Base-by-base conservation (phyloP, 2,113 vertebrate genomes). In the Eulemur rufifrons region DNA sequence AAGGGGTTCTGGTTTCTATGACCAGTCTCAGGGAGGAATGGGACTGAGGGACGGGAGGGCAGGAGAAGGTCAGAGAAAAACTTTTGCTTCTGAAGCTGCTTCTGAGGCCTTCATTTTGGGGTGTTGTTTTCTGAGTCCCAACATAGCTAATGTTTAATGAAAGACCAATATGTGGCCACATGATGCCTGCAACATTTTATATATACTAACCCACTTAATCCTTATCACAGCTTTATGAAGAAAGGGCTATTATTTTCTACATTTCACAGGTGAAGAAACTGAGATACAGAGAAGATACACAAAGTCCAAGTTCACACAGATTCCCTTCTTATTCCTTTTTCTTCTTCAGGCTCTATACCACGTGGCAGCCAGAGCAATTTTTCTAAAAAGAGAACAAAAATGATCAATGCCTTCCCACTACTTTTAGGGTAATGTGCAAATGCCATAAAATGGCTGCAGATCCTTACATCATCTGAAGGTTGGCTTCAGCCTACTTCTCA, bases 371-470 rank as follows among this genome's bases (percentile, higher is more conserved):
- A 59, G 45, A 71, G 5, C 68, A 25, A 88, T 64, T 83, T 90
- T 82, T 82, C 84, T 92, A 84, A 89, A 77, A 85, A 85, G 42
- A 92, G 64, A 84, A 47, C 25, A 73, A 20, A 92, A 80, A 23
- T 45, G 20, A 34, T 73, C n/a, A 64, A 23, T 59, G 27, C 14
- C 34, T 66, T 86, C 64, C 15, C 52, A 59, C 34, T 83, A 42
- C 32, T 73, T 96, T 85, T 66, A 80, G 20, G 12, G 52, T 66
- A 80, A 80, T 73, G 64, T 54, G 29, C 54, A 80, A 80, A 50
- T 64, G 80, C 20, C 39, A 11, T 89, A 64, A 76, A 39, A 56
- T 78, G 77, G 45, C 42, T 84, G 52, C 59, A 39, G 80, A 74
- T 6, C 2, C 23, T 84, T 66, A n/a, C 4, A 64, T 68, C 21